A percentile compares a stretch with the other conserved stretches of the same genome.
Evolutionary conservation across 2,888 invertebrate species (phyloP).

Genomic region (Beris morrisii): DNA sequence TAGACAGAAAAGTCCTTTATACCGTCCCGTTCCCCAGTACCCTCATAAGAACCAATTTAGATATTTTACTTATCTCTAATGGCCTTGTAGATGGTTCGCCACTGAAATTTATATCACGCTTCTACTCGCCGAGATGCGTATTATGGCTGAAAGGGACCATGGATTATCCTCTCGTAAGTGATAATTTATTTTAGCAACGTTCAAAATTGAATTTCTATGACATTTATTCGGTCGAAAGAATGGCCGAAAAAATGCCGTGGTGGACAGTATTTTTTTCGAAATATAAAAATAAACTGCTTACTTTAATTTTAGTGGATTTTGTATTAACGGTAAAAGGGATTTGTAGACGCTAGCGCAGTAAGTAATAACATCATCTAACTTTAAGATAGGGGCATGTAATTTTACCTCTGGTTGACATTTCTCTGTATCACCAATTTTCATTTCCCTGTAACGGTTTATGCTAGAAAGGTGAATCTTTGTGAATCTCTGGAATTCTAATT

Average conservation of each 20-base stretch:
- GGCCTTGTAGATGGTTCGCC: slow-evolving; percentile 26
- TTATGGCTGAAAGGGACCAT: slow-evolving; percentile 10
- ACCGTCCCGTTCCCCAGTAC: slow-evolving; percentile 1
- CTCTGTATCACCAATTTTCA: too few species aligned
- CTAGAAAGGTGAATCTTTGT: too few species aligned
- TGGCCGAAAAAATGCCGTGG: not conserved
- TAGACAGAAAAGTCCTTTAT: slow-evolving; percentile 24
- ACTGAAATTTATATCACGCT: slow-evolving; percentile 22
- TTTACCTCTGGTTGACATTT: too few species aligned
- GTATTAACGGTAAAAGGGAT: too few species aligned
- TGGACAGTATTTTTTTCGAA: too few species aligned
- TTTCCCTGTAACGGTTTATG: too few species aligned
- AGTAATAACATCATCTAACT: too few species aligned
- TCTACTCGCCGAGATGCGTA: not conserved
- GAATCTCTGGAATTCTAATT: too few species aligned
- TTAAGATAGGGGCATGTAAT: too few species aligned
- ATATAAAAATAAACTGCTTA: too few species aligned
- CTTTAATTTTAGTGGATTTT: too few species aligned
- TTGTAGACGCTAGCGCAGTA: too few species aligned
- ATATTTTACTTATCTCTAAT: slow-evolving; percentile 32
- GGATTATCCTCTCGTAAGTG: slow-evolving; percentile 18
- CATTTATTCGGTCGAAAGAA: slow-evolving; percentile 10
- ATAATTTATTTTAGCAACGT: slow-evolving; percentile 20
- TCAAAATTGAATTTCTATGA: slow-evolving; percentile 22
- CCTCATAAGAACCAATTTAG: slow-evolving; percentile 26